Percentiles rank a stretch among this genome's conserved stretches.
phyloP scores from a whole-genome alignment of 2,888 invertebrate genomes.

The Pseudococcus longispinus region DNA sequence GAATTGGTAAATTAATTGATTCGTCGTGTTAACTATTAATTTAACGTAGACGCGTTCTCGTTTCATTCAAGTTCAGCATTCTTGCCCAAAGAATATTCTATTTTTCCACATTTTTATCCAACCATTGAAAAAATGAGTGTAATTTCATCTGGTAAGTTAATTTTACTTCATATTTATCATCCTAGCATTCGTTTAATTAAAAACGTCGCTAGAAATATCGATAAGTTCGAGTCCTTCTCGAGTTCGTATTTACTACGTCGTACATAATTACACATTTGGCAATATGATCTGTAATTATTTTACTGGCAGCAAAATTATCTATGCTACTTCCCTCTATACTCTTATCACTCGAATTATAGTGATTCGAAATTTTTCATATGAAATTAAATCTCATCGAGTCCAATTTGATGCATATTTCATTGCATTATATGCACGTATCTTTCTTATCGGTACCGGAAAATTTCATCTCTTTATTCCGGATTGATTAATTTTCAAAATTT shows the following conservation, averaged over 20 bases:
- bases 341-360: neutral
- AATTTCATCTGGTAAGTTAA: conserved; percentile 32
- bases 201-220: neutral
- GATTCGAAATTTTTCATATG: neutral
- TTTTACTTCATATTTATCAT: neutral
- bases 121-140: neutral
- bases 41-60: neutral
- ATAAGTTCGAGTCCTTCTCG: neutral
- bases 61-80: neutral
- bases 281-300: neutral
- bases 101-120: neutral
- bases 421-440: neutral
- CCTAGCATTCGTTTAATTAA: neutral
- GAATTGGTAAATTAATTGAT: neutral
- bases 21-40: neutral
- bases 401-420: neutral
- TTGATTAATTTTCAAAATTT: neutral
- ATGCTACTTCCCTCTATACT: neutral
- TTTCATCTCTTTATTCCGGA: neutral
- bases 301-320: neutral
- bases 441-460: neutral
- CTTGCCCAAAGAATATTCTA: neutral
- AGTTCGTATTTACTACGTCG: neutral
- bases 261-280: neutral
- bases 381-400: neutral